Base-by-base conservation (phyloP, 53 echinoderm and acorn worm genomes). In the Hippasteria phrygiana region DNA sequence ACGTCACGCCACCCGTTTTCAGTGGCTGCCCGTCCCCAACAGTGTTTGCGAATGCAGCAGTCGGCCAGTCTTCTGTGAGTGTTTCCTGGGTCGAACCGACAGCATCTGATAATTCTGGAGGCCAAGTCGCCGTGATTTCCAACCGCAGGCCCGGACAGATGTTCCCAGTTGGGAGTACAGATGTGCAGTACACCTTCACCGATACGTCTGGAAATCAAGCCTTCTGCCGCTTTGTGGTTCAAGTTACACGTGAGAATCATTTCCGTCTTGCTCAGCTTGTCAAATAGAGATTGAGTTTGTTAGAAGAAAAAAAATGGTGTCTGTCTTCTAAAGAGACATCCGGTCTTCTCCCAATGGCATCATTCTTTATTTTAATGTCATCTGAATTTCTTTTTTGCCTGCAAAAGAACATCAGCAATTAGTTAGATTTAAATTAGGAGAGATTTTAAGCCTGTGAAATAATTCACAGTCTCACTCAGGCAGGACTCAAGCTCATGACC, bases 51-150 rank as follows among this genome's bases (percentile, higher is more conserved):
- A 66, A 50, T 35, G 88, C 80, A 56, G 26, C 42, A 1, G 29
- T 45, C 0, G 92, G 92, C 26, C 46, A 72, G 33, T 73, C 88
- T 11, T 74, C 80, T 14, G 88, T 75, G 7, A 0, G 48, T 38
- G 92, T 74, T 9, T 17, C 43, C 8, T 87, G 91, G 91, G 3
- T 0, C 14, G 80, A 55, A 16, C 77, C 87, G 0, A 72, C 79
- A 38, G 91, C 91, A 5, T 33, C 50, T 8, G 91, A 91, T 36
- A 80, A 91, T 71, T 91, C 91, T 18, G 92, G 92, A 22, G 73
- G 50, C 65, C 3, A 5, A 17, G 81, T 81, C 0, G 36, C 75
- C 18, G 18, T 45, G 18, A 11, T 31, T 8, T 72, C 62, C 27
- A 72, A 80, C 66, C 87, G 87, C 48, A 63, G 55, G 22, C 87